Percentiles rank a stretch among this genome's conserved stretches.
Conservation (phyloP, 64 coral and sea anemone genomes). For the Orbicella faveolata region DNA sequence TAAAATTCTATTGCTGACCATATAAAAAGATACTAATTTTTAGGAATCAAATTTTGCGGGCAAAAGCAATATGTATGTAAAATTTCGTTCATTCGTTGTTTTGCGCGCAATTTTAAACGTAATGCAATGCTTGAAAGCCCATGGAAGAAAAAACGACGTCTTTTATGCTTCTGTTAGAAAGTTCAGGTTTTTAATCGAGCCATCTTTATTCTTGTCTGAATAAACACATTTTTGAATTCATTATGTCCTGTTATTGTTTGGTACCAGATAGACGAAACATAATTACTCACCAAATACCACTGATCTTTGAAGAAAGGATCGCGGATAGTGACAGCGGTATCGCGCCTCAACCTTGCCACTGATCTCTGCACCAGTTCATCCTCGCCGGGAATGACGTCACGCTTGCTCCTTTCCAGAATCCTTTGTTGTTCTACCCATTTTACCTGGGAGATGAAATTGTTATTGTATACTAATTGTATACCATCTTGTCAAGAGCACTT, state of each 20-base stretch:
- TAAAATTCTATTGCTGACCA: no score
- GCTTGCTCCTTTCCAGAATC: constrained; percentile 89
- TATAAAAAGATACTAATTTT: no score
- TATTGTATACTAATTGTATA: not conserved
- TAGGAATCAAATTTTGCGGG: no score
- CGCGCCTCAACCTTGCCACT: constrained; percentile 31
- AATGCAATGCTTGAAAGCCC: no score
- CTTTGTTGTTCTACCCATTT: constrained; percentile 93
- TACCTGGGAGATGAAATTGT: constrained; percentile 40
- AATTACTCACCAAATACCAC: constrained; percentile 78
- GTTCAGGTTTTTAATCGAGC: no score
- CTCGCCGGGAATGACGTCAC: constrained; percentile 60
- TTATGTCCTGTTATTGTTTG: not conserved
- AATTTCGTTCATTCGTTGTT: no score
- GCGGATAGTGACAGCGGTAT: constrained; percentile 65
- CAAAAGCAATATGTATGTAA: no score
- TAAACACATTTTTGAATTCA: no score
- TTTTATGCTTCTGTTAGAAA: no score
- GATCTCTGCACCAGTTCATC: constrained; percentile 51
- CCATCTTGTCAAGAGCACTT: not conserved
- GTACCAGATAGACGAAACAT: not conserved
- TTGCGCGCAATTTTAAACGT: no score
- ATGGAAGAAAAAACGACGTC: no score
- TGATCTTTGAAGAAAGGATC: constrained; percentile 87
- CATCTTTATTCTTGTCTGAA: no score